Evolutionary conservation across 2,797 vertebrate genomes (phyloP).

Genomic region (Molossus alvarezi): DNA sequence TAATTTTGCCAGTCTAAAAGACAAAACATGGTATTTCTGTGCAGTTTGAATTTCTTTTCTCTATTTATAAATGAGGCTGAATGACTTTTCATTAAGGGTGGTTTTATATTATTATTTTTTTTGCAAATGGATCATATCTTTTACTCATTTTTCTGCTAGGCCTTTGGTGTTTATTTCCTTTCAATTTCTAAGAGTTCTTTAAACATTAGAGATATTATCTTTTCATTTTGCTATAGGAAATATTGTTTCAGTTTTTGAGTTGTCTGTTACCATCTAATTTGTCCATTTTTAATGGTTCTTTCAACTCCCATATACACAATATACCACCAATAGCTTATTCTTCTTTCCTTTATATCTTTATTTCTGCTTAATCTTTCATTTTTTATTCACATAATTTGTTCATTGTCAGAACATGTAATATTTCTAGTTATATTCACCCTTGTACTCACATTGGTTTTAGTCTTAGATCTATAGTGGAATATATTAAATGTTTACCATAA

Average conservation of each 20-base stretch:
- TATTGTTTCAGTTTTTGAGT: not conserved
- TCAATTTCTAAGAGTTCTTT: slow-evolving; percentile 7
- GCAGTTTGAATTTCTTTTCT: not conserved
- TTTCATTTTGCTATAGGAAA: not conserved
- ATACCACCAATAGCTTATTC: not conserved
- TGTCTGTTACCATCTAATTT: not conserved
- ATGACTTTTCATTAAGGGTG: not conserved
- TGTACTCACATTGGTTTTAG: not conserved
- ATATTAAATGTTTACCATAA: not conserved
- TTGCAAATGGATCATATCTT: not conserved
- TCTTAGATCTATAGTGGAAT: not conserved
- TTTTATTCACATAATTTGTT: slow-evolving; percentile 1
- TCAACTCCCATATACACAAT: not conserved
- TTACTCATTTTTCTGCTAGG: slow-evolving; percentile 4
- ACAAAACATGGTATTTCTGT: not conserved
- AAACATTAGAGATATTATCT: not conserved
- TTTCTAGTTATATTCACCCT: not conserved
- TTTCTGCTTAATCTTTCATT: not conserved
- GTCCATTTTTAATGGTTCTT: not conserved
- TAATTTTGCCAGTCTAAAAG: not conserved
- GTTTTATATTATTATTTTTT: slow-evolving; percentile 34
- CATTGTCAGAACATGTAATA: not conserved
- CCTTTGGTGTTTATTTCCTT: not conserved
- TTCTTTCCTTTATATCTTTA: not conserved
- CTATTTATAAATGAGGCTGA: not conserved